Conservation (phyloP, 2,888 invertebrate species). For the Crossocerus cetratus region DNA sequence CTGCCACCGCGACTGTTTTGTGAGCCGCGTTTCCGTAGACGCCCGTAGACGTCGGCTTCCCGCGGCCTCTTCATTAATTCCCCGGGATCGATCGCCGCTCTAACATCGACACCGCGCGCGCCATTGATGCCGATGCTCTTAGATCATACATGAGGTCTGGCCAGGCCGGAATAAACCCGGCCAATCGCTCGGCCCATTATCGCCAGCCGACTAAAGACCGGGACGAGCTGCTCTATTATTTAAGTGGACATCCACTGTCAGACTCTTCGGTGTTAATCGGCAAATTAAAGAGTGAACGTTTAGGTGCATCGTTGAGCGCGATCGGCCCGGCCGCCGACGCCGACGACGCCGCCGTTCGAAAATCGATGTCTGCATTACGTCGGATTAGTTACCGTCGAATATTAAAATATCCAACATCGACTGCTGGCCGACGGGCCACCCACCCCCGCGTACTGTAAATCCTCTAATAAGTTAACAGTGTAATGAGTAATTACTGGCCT, state of each 20-base stretch:
- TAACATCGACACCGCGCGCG: too few relatives aligned
- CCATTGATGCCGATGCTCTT: too few relatives aligned
- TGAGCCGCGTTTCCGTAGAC: too few relatives aligned
- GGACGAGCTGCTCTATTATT: neutral
- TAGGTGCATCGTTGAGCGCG: neutral
- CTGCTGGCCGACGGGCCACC: neutral
- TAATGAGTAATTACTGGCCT: conserved; percentile 40
- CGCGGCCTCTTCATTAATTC: too few relatives aligned
- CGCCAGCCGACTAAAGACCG: too few relatives aligned
- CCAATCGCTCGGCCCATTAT: too few relatives aligned
- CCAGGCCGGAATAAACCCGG: too few relatives aligned
- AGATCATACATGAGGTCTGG: too few relatives aligned
- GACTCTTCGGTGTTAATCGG: neutral
- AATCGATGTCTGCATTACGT: conserved; percentile 21
- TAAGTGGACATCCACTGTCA: neutral
- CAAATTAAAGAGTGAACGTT: neutral
- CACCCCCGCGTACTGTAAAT: conserved; percentile 25
- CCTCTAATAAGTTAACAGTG: conserved; percentile 44
- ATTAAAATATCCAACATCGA: conserved; percentile 25
- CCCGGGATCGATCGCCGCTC: too few relatives aligned
- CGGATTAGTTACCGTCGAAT: conserved; percentile 21
- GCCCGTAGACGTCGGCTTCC: too few relatives aligned
- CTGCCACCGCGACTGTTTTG: too few relatives aligned
- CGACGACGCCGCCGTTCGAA: too few relatives aligned
- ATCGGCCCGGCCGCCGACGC: neutral